Evolutionary conservation across 2,113 vertebrate species (phyloP), one percentile per base, ranked within the genome.

Genomic region (Neopipo cinnamomea): DNA sequence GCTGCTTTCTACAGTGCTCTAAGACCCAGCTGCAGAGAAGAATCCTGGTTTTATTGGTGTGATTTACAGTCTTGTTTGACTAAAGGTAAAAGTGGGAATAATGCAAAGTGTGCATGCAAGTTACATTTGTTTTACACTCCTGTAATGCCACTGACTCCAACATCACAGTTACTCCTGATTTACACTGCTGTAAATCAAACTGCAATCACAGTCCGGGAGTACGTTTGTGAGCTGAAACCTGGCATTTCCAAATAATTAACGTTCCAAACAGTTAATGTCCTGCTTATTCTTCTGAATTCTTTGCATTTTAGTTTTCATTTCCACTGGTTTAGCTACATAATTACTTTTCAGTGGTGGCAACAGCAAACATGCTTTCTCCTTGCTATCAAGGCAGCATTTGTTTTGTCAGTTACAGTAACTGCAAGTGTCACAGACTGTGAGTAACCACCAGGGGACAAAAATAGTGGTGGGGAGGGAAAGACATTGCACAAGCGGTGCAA

Each of bases 121-220:
- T 28, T 49, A 81, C 49, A 85, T 73, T 89, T 56, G 18, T 55
- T 92, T 73, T 52, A 70, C 2, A 4, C n/a, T 41, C 41, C 42
- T 61, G 61, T 65, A 79, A 21, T 9, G 31, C 71, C 76, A 30
- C 47, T 2, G 44, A 49, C 63, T 93, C 70, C 2, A 6, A 39
- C 33, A 22, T n/a, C 52, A 25, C 33, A 27, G 62, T 52, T 85
- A 65, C 37, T 89, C 59, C 85, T 58, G 67, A 85, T 89, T 76
- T 88, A 67, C 66, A 73, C 66, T 59, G 76, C 65, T 25, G n/a
- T 80, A 84, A 88, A 89, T 92, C 85, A 96, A 91, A 85, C 35
- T 15, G 68, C 83, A 96, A 35, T 71, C 62, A 41, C 41, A 85
- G 41, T 11, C 78, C 53, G 28, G 4, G 31, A 70, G 16, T 14